Base-by-base conservation (phyloP, 2,888 invertebrate genomes). In the Oxytorus armatus region DNA sequence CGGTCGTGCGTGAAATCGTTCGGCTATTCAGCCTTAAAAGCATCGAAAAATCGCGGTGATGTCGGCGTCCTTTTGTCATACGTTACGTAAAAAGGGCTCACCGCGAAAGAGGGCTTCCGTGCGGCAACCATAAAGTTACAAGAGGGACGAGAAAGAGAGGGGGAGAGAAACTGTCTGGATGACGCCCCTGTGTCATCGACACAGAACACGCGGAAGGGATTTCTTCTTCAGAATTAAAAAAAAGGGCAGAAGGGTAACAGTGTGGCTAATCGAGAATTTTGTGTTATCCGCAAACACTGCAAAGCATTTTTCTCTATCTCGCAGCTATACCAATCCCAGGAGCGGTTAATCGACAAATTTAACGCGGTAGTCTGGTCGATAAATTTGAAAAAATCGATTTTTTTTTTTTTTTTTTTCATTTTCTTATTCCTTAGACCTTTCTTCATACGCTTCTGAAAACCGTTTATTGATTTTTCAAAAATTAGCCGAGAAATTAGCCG, bases 21-120 rank as follows among this genome's bases (percentile, higher is more conserved):
- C 8, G 29, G 70, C 69, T 5, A 57, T 39, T 47, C 42, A 47
- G 14, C 39, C 33, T 63, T 73, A 55, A 69, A 77, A 69, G 80
- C 68, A 63, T 73, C 55, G 29, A 61, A 53, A 74, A 63, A 63
- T 49, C 2, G 29, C 33, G 16, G 68, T 16, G 53, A 25, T 47
- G 79, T 80, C 77, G 77, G 77, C 73, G 51, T 80, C 55, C 80
- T 69, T 77, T 77, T 77, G 68, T 80, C 66, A 55, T 29, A 57
- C 42, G 39, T 16, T 18, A 39, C 51, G 36, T 18, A 25, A 51
- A n/a, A 47, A 5, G 59, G 53, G 23, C 51, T 39, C 59, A 65
- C 33, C 39, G 69, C 65, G 53, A 29, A 29, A 55, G 53, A 25
- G 25, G 14, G 39, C 61, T 55, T 65, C 70, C 14, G 55, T 70